Evolutionary conservation across 2,797 vertebrate species (phyloP), one percentile per base, ranked within the genome.

Genomic region (Steatocranus sp.): DNA sequence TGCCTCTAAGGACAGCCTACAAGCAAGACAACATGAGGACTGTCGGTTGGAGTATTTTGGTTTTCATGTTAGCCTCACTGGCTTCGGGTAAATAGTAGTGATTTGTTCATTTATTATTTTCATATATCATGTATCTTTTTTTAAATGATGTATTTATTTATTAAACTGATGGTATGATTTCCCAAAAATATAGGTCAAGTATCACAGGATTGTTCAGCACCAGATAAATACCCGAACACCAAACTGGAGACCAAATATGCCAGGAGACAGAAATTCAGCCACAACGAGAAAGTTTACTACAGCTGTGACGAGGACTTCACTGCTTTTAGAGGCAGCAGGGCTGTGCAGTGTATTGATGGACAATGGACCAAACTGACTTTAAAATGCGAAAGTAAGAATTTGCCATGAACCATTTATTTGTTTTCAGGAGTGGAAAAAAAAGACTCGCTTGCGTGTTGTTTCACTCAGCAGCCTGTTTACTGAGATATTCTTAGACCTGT

Each of bases 381-480:
- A 3, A 87, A 80, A 7, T 96, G 96, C n/a, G 30, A 86, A 75
- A 93, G 96, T 96, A 87, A 92, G 95, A 83, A 6, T 5, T 8
- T 11, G 23, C 6, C 17, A 32, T 8, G 9, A 0, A 8, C 7
- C 4, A n/a, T 73, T 48, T 73, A n/a, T 32, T 48, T 32, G 41
- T 48, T 73, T 30, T 73, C 41, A 46, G 7, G 23, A 3, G 20
- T 3, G 32, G 18, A 7, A 27, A 46, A 23, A 23, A 27, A 30
- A 5, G 23, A 73, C 0, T 48, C 68, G 17, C 7, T 73, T 48
- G 17, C 15, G 41, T 48, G 68, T 48, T 73, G 41, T 73, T 73
- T 48, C 10, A 8, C 23, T 18, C 68, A n/a, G 25, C 5, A 73
- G 41, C 25, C 23, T 48, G 25, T 73, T 73, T 48, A 48, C 41